These are phyloP conservation scores for Myanophis thanlyinensis DNA, from an alignment of 2,113 vertebrate genomes.

Conservation along the genomic window DNA sequence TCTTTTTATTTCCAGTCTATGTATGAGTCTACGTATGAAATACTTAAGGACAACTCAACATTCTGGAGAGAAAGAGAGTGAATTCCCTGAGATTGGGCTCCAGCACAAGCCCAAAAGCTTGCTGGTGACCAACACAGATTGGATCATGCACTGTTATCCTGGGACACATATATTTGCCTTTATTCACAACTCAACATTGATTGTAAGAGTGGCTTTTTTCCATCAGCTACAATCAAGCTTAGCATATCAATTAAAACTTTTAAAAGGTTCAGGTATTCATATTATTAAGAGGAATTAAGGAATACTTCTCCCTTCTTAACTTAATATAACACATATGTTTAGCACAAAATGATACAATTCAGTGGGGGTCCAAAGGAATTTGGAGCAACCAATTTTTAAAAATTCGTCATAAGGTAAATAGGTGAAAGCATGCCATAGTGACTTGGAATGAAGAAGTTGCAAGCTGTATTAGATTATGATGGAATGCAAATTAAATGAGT, in stretches of 20 bases:
- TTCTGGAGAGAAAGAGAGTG: not conserved
- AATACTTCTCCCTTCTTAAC: not conserved
- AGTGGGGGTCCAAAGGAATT: not conserved
- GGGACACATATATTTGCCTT: not conserved
- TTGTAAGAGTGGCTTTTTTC: not conserved
- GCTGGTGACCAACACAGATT: not conserved
- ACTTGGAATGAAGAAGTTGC: not conserved
- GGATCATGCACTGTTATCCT: not conserved
- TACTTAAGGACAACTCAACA: not conserved
- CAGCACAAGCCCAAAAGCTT: not conserved
- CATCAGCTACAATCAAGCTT: not conserved
- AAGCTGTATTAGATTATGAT: conserved; percentile 23
- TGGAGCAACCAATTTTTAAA: not conserved
- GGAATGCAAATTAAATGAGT: conserved; percentile 28
- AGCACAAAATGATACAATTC: not conserved
- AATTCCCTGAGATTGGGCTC: not conserved
- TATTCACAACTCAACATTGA: not conserved
- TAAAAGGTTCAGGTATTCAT: not conserved
- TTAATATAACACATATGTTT: not conserved
- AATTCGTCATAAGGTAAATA: not conserved
- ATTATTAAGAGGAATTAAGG: not conserved
- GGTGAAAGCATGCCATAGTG: not conserved
- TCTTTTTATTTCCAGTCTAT: not conserved
- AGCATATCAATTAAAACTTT: not conserved
- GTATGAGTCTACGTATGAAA: not conserved